Evolutionary conservation across 2,797 vertebrate genomes (phyloP), one percentile per base, ranked within the genome.

Genomic region (Poeciliopsis paucimaculata): DNA sequence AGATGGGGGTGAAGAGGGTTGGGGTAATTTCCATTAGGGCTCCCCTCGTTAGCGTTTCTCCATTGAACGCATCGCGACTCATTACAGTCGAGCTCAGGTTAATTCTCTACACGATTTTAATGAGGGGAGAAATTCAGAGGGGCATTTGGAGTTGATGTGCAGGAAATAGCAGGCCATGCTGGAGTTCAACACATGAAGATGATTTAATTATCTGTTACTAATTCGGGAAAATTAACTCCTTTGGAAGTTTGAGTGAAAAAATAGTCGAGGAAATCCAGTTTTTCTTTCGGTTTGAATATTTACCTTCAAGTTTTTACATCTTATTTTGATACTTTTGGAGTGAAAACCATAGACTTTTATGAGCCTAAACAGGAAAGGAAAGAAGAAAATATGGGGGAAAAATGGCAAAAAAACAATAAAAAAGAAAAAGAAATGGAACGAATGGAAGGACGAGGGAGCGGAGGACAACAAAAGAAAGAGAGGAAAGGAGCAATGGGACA

Each of bases 161-260:
- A 31, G 20, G 16, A 43, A 84, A 77, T 88, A n/a, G 78, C 87
- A 77, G 60, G 79, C 83, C 86, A 88, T 70, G 78, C 82, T 79
- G 78, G 85, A 86, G 79, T 46, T 45, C 75, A 82, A 75, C 55
- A 26, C 62, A 68, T 2, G 0, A 51, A 82, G 84, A 85, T 89
- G 84, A 86, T 81, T 83, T 72, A 84, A 87, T 90, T 79, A 86
- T 85, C 76, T 82, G 66, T 60, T 23, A 68, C 70, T 78, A 79
- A 86, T 84, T 80, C 75, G 64, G 31, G 49, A 62, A 77, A 92
- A 84, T 84, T 34, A 75, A 78, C 66, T 74, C 78, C 78, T 86
- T 79, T 76, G 41, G 77, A 72, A 81, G 82, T 75, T 62, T 84
- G 62, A 77, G 76, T 81, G 78, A 70, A 83, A 31, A 88, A 84